Evolutionary conservation across 92 coral and sea anemone genomes (phyloP), one percentile per base, ranked within the genome.

Genomic region (Umimayanthus chanpuru): DNA sequence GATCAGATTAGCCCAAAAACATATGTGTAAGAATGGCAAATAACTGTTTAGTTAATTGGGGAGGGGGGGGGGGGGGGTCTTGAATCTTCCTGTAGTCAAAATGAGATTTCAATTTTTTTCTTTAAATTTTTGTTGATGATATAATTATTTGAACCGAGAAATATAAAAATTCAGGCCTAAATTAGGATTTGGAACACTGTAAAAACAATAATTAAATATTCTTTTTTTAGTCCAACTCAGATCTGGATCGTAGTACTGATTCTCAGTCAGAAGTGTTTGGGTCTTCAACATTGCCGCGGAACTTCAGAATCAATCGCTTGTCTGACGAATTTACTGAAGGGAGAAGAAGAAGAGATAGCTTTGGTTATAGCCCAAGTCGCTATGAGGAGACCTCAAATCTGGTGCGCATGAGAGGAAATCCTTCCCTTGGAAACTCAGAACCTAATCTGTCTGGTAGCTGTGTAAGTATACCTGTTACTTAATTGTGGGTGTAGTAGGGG

Each of bases 391-490:
- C 95, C 30, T 93, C 99, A 1, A 96, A 96, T 80, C 86, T 96
- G 73, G 90, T 96, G 16, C 98, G 98, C 86, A 96, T 95, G 99
- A 94, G 99, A 79, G 93, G 95, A 43, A 91, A 94, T 90, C 96
- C 96, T 12, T 92, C 98, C 0, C 90, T 96, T 21, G 99, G 99
- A 5, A 96, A 94, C 84, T 96, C 99, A 6, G 99, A 96, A 81
- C 99, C 99, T 4, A 96, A 95, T 82, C 94, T 96, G 58, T 88
- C 94, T 61, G 98, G 98, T 64, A 91, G 98, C 89, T 96, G 96
- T 93, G 99, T 96, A 90, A 94, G 98, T 94, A 70, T 47, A 47
- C 10, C 7, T 1, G 0, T 47, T 47, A 7, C 50, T 47, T 47
- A 47, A 9, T 47, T 47, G 50, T 47, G 9, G 50, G 50, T 47